Percentiles rank a stretch among this genome's conserved stretches.
phyloP scores from a whole-genome alignment of 2,888 invertebrate species.

The Terebella lapidaria region DNA sequence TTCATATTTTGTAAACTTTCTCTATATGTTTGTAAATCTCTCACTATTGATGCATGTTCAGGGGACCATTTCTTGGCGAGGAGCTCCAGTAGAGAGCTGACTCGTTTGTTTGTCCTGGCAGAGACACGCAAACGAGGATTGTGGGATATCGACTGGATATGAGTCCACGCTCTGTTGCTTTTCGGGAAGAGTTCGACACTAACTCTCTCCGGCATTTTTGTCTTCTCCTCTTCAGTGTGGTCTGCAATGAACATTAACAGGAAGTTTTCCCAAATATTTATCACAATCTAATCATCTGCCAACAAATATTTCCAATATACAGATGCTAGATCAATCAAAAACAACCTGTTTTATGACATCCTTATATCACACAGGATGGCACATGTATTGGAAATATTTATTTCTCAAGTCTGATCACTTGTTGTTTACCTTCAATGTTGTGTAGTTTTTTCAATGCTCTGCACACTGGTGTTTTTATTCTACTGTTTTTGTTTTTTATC shows the following conservation, averaged over 20 bases:
- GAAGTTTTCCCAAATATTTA: slow-evolving; percentile 9
- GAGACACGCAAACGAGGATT: slow-evolving; percentile 78
- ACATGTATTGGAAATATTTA: no score
- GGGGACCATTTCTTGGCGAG: slow-evolving; percentile 23
- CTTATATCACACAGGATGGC: not conserved
- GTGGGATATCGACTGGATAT: slow-evolving; percentile 77
- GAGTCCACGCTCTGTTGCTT: slow-evolving; percentile 73
- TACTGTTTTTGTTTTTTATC: slow-evolving; percentile 67
- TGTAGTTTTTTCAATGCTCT: slow-evolving; percentile 81
- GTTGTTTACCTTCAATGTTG: slow-evolving; percentile 81
- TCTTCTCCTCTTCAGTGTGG: slow-evolving; percentile 35
- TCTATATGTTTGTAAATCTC: no score
- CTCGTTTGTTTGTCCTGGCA: slow-evolving; percentile 59
- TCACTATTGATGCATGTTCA: no score
- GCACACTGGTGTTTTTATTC: slow-evolving; percentile 86
- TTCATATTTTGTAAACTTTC: no score
- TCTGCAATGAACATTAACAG: not conserved
- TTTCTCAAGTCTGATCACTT: no score
- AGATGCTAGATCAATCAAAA: not conserved
- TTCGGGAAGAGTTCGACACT: slow-evolving; percentile 72
- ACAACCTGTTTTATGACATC: not conserved
- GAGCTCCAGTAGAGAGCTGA: slow-evolving; percentile 18
- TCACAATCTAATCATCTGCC: not conserved
- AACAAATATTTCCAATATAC: not conserved
- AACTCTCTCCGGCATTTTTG: slow-evolving; percentile 74